These are phyloP conservation scores for Neopelma chrysocephalum DNA, from an alignment of 2,797 vertebrate genomes.

Conservation along the genomic window DNA sequence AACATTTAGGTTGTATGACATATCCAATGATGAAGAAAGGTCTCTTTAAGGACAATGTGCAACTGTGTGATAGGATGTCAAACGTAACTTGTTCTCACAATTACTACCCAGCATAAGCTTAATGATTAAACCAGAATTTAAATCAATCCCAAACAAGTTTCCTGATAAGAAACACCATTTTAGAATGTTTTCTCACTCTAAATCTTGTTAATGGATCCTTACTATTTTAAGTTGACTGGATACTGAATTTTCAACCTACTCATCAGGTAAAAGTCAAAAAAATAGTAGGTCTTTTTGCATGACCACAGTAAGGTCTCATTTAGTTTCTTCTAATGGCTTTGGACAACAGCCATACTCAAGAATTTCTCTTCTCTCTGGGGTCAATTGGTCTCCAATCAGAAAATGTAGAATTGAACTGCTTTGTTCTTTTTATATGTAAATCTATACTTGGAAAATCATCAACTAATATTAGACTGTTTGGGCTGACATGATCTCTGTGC, in stretches of 20 bases:
- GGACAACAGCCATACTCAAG: background rate
- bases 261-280: background rate
- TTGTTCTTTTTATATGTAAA: constrained; percentile 59
- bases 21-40: background rate
- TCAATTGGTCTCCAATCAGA: background rate
- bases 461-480: constrained; percentile 64
- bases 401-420: constrained; percentile 6
- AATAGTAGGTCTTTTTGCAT: background rate
- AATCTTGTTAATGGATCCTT: background rate
- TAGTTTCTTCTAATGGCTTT: constrained; percentile 2
- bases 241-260: background rate
- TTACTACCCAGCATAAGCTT: background rate
- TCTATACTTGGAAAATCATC: constrained; percentile 69
- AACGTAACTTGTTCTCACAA: background rate
- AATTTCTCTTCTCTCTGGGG: background rate
- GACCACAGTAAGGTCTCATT: background rate
- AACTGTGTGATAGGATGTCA: fast-evolving
- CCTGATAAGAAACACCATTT: background rate
- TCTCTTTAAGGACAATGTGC: background rate
- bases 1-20: background rate
- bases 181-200: background rate
- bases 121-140: background rate
- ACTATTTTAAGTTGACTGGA: background rate
- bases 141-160: background rate
- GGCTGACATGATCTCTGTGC: constrained; percentile 52